These are phyloP conservation scores for Paelopatides confundens DNA, from an alignment of 53 echinoderm and acorn worm genomes.

Conservation along the genomic window DNA sequence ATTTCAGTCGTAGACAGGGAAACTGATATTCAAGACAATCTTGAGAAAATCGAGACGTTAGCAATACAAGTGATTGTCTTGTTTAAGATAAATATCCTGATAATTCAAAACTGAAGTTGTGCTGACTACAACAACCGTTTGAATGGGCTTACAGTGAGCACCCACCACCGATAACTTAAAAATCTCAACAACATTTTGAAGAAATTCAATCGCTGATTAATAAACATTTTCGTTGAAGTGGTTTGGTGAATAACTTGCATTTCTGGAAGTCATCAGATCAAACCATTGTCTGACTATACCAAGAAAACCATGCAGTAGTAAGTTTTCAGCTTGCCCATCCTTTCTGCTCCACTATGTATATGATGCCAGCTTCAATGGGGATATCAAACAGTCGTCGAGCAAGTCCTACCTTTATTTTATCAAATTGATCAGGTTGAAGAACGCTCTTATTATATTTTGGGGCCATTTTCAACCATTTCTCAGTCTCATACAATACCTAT, in stretches of 20 bases:
- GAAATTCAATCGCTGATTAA: slow-evolving; percentile 49
- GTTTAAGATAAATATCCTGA: slow-evolving; percentile 54
- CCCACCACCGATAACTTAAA: no score
- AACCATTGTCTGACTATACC: slow-evolving; percentile 9
- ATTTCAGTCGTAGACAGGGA: slow-evolving; percentile 50
- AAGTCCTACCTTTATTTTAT: slow-evolving; percentile 67
- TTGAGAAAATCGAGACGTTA: slow-evolving; percentile 59
- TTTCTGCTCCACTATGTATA: slow-evolving; percentile 56
- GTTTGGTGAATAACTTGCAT: slow-evolving; percentile 52
- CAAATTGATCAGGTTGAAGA: slow-evolving; percentile 61
- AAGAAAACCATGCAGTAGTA: neutral
- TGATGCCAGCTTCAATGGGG: slow-evolving; percentile 32
- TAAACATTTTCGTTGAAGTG: slow-evolving; percentile 52
- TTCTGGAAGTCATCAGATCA: slow-evolving; percentile 43
- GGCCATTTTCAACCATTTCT: slow-evolving; percentile 64
- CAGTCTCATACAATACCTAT: slow-evolving; percentile 6
- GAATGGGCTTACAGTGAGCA: slow-evolving; percentile 64
- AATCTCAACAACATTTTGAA: no score
- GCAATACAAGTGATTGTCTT: slow-evolving; percentile 52
- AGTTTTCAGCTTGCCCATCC: slow-evolving; percentile 7
- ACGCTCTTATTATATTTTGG: slow-evolving; percentile 33
- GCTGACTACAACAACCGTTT: slow-evolving; percentile 60
- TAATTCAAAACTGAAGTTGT: slow-evolving; percentile 56
- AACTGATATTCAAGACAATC: slow-evolving; percentile 70
- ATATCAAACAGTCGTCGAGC: slow-evolving; percentile 57